Evolutionary conservation across 2,113 vertebrate species (phyloP).

Genomic region (Corythoichthys haematopterus): DNA sequence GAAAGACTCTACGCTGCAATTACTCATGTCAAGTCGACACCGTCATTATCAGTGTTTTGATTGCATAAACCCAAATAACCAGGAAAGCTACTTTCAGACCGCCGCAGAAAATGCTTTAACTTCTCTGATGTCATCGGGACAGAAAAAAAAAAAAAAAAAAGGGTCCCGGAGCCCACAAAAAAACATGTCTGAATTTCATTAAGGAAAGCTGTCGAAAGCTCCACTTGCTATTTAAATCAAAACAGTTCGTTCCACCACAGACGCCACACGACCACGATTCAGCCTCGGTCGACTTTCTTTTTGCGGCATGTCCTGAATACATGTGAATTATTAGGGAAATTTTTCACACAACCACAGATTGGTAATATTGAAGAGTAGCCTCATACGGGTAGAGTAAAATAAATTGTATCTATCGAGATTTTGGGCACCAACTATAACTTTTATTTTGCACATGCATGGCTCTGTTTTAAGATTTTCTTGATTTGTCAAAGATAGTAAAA

Average conservation of each 20-base stretch:
- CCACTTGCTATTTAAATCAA: neutral
- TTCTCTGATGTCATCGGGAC: constrained; percentile 35
- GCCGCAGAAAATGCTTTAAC: constrained; percentile 27
- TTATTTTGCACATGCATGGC: neutral
- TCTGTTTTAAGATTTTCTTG: neutral
- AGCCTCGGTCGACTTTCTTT: neutral
- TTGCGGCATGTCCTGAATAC: neutral
- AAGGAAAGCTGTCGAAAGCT: neutral
- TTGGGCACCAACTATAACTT: too few species aligned
- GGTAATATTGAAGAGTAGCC: neutral
- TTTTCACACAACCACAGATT: neutral
- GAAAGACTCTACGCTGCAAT: neutral
- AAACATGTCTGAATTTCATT: constrained; percentile 13
- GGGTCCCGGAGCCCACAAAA: constrained; percentile 37
- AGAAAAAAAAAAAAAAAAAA: constrained; percentile 17
- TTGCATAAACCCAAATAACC: constrained; percentile 3
- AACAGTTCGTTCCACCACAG: neutral
- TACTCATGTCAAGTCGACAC: constrained; percentile 1
- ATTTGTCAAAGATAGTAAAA: neutral
- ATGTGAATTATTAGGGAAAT: neutral
- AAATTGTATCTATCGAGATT: too few species aligned
- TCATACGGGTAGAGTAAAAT: neutral
- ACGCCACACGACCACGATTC: neutral
- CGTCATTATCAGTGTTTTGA: neutral
- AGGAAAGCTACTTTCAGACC: constrained; percentile 7